Base-by-base conservation (phyloP, 2,888 invertebrate genomes). In the Dioctria rufipes region DNA sequence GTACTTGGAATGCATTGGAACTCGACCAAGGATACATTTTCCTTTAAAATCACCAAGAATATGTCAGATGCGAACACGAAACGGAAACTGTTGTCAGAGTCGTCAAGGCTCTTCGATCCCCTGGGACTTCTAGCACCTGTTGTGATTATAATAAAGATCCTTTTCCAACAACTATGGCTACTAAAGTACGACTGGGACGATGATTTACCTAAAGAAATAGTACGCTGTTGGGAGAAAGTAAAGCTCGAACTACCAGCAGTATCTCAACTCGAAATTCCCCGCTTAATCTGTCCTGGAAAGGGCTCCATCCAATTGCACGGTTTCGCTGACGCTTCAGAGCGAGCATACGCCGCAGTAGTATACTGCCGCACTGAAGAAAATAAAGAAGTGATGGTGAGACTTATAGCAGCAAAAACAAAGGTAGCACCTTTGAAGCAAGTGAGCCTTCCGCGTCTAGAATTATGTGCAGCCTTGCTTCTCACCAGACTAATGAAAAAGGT, bases 331-430 rank as follows among this genome's bases (percentile, higher is more conserved):
- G 25, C 25, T 25, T 25, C 25, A 25, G 25, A 25, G 25, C 25
- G 25, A 25, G 25, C 25, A 25, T 25, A 25, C 2, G 25, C 25
- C 25, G 25, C 25, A 25, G 25, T 25, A 25, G 25, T 25, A 25
- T 25, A 25, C 25, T 25, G 25, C 25, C 25, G 25, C n/a, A 11
- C 8, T 9, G 65, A 65, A 4, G 39, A 37, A 13, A 39, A 39
- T 2, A 13, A 40, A 5, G 11, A 37, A 39, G 37, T 65, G 4
- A 9, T 6, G 1, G 65, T 65, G 5, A 65, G 65, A 11, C 9
- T 65, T 11, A 8, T 65, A 39, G 65, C 65, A 5, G 2, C 65
- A 39, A 65, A 65, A 65, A 65, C 65, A 65, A 65, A 11, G 13
- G 65, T 65, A 11, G 4, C 40, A 2, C 65, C 65, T 5, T 40